Percentiles rank a stretch among this genome's conserved stretches.
phyloP scores from a whole-genome alignment of 2,888 invertebrate genomes.

The Athrips mouffetella region DNA sequence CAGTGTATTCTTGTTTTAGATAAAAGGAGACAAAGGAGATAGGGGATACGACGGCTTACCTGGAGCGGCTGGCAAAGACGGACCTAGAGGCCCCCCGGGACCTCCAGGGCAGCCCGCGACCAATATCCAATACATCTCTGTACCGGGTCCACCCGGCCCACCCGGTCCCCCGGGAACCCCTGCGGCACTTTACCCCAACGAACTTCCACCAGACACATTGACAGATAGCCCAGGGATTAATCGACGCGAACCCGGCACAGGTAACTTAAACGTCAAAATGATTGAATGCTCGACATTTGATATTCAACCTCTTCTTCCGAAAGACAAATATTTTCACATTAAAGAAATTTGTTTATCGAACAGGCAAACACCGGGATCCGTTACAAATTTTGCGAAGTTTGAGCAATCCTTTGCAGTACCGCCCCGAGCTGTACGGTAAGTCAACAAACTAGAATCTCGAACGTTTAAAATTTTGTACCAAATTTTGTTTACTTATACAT shows the following conservation, averaged over 20 bases:
- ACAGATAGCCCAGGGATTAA: constrained; percentile 66
- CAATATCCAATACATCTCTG: constrained; percentile 81
- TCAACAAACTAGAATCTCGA: constrained; percentile 5
- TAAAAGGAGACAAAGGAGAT: constrained; percentile 84
- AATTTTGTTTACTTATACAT: too few species aligned
- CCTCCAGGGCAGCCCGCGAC: constrained; percentile 74
- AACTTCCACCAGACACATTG: constrained; percentile 56
- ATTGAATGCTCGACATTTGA: neutral
- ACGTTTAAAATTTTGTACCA: neutral
- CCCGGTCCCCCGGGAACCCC: constrained; percentile 80
- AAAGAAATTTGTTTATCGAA: constrained; percentile 11
- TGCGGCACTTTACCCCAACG: constrained; percentile 43
- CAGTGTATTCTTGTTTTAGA: constrained; percentile 38
- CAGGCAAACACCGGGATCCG: constrained; percentile 66
- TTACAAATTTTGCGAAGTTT: constrained; percentile 63
- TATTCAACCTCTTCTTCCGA: neutral
- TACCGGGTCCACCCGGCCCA: constrained; percentile 85
- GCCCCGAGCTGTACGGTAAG: constrained; percentile 61
- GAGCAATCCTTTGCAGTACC: constrained; percentile 60
- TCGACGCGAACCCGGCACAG: constrained; percentile 51
- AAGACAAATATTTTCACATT: constrained; percentile 3
- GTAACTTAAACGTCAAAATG: constrained; percentile 29
- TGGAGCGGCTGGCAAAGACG: constrained; percentile 61
- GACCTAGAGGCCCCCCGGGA: constrained; percentile 83
- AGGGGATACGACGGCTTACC: constrained; percentile 82